Percentiles rank a stretch among this genome's conserved stretches.
Evolutionary conservation across 2,888 invertebrate species (phyloP).

Genomic region (Nezara viridula): DNA sequence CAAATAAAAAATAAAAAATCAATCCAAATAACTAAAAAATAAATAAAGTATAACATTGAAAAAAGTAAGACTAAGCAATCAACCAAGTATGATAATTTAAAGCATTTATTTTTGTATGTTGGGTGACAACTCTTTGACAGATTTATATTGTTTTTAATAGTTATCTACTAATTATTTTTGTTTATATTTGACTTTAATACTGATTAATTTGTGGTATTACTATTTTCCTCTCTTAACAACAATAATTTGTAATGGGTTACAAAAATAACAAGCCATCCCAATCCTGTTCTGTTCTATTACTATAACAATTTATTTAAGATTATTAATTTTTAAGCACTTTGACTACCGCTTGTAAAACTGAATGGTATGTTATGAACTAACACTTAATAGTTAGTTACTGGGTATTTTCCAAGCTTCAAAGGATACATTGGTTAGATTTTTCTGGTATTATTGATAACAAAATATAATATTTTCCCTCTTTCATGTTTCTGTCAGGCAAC

Average conservation of each 20-base stretch:
- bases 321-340: neutral
- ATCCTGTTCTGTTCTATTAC: slow-evolving; percentile 8
- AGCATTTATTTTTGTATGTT: too few species aligned
- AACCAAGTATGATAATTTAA: too few species aligned
- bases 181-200: neutral
- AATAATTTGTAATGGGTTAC: neutral
- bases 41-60: too few species aligned
- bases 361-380: neutral
- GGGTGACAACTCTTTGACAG: too few species aligned
- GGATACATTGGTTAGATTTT: too few species aligned
- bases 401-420: too few species aligned
- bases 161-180: too few species aligned
- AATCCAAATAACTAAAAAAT: too few species aligned
- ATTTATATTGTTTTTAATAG: too few species aligned
- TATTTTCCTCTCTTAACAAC: neutral
- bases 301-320: neutral
- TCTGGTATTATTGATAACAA: neutral
- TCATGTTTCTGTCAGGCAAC: neutral
- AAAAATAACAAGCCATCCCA: neutral
- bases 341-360: neutral
- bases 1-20: too few species aligned
- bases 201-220: neutral
- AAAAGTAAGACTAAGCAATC: too few species aligned
- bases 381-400: too few species aligned
- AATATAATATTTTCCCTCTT: neutral